Percentiles rank a stretch among this genome's conserved stretches.
Conservation (phyloP, 2,888 invertebrate species). For the Craniophora ligustri region DNA sequence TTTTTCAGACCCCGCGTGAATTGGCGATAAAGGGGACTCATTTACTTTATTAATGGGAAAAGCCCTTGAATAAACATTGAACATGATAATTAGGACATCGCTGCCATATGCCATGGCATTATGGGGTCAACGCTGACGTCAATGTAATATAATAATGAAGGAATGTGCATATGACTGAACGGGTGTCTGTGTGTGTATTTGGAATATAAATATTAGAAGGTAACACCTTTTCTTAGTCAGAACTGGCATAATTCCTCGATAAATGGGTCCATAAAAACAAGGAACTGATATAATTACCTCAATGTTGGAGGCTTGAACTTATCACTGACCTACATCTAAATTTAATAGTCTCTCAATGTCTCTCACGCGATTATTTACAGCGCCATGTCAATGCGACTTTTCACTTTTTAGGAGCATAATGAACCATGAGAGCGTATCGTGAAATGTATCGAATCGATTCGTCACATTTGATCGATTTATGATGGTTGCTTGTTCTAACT, state of each 20-base stretch:
- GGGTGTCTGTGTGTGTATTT: no score
- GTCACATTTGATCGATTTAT: conserved; percentile 43
- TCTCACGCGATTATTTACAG: conserved; percentile 46
- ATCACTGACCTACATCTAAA: conserved; percentile 49
- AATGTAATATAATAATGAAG: conserved; percentile 10
- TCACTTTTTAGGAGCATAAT: conserved; percentile 47
- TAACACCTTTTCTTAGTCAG: background rate
- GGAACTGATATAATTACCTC: conserved; percentile 7
- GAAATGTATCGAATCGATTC: conserved; percentile 51
- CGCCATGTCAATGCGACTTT: conserved; percentile 40
- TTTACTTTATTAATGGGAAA: no score
- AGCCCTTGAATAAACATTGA: no score
- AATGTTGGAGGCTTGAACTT: conserved; percentile 13
- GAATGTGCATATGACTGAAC: background rate
- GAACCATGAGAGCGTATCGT: conserved; percentile 49
- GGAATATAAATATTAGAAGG: background rate
- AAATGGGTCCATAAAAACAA: background rate
- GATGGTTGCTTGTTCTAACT: conserved; percentile 56
- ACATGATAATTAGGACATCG: conserved; percentile 17
- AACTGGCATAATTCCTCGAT: background rate
- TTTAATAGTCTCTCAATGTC: conserved; percentile 35
- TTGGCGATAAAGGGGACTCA: no score
- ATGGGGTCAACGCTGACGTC: conserved; percentile 28
- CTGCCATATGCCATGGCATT: background rate
- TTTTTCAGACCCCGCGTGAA: no score